Conservation (phyloP, 2,113 vertebrate species). For the Pimephales promelas region DNA sequence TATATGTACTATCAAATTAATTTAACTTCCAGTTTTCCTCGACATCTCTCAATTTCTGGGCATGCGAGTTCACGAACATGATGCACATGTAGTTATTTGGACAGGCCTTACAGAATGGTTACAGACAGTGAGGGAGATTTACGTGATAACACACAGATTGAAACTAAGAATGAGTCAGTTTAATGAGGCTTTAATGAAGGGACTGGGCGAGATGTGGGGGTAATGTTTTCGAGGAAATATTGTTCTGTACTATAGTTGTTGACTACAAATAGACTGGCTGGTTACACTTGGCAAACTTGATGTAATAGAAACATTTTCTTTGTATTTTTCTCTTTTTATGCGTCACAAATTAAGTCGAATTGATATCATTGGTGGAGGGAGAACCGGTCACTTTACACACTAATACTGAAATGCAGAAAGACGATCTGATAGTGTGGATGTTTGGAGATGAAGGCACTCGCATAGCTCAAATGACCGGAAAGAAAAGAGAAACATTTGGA, state of each 20-base stretch:
- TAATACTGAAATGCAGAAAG: not conserved
- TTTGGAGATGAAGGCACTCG: not conserved
- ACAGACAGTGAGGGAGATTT: not conserved
- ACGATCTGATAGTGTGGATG: not conserved
- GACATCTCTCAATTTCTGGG: too few relatives aligned
- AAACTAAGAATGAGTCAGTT: not conserved
- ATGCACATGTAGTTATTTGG: too few relatives aligned
- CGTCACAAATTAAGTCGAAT: too few relatives aligned
- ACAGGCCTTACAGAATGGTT: not conserved
- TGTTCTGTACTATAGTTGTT: too few relatives aligned
- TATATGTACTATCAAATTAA: too few relatives aligned
- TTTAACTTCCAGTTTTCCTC: too few relatives aligned
- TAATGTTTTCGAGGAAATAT: not conserved
- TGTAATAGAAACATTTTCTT: too few relatives aligned
- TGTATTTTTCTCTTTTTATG: too few relatives aligned
- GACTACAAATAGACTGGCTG: too few relatives aligned
- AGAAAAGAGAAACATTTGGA: not conserved
- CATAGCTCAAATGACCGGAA: not conserved
- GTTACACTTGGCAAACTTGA: too few relatives aligned
- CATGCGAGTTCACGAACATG: too few relatives aligned
- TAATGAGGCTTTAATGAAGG: not conserved
- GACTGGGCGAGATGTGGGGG: not conserved
- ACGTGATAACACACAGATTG: not conserved
- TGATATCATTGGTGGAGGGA: not conserved
- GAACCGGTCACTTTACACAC: not conserved